phyloP scores from a whole-genome alignment of 2,888 invertebrate species.

The Pyrrhosoma nymphula region DNA sequence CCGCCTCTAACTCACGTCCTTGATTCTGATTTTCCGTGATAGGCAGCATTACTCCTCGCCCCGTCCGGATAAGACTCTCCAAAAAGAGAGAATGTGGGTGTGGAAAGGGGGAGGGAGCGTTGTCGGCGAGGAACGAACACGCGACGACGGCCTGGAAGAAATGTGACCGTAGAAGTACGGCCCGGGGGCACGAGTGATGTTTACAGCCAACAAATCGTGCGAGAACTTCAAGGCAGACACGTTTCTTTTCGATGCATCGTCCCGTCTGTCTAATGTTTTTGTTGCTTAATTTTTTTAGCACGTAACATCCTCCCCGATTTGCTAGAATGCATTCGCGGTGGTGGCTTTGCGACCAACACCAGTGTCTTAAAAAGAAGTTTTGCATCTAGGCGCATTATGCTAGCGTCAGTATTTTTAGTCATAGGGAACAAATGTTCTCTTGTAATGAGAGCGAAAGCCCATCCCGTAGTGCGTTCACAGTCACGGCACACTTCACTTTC shows the following conservation, averaged over 20 bases:
- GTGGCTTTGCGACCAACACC: not conserved
- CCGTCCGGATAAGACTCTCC: not conserved
- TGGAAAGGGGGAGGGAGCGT: not conserved
- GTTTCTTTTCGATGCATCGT: not conserved
- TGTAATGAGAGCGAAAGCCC: too few species aligned
- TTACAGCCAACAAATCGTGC: not conserved
- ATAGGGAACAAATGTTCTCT: too few species aligned
- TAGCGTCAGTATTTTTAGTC: too few species aligned
- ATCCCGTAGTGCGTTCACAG: too few species aligned
- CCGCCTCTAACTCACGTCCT: slow-evolving; percentile 11
- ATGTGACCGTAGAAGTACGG: not conserved
- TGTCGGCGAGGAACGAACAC: not conserved
- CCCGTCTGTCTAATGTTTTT: not conserved
- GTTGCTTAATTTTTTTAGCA: not conserved
- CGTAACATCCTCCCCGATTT: not conserved
- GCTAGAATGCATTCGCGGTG: not conserved
- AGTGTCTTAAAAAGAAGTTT: too few species aligned
- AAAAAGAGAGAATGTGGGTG: not conserved
- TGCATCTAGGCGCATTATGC: too few species aligned
- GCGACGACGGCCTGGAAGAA: not conserved
- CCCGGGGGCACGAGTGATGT: not conserved
- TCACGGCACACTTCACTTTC: too few species aligned
- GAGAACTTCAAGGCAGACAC: not conserved
- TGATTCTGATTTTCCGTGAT: not conserved
- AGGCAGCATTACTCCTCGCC: not conserved